Evolutionary conservation across 1,140 invertebrate genomes (phyloP).

Genomic region (Drosophila miranda): DNA sequence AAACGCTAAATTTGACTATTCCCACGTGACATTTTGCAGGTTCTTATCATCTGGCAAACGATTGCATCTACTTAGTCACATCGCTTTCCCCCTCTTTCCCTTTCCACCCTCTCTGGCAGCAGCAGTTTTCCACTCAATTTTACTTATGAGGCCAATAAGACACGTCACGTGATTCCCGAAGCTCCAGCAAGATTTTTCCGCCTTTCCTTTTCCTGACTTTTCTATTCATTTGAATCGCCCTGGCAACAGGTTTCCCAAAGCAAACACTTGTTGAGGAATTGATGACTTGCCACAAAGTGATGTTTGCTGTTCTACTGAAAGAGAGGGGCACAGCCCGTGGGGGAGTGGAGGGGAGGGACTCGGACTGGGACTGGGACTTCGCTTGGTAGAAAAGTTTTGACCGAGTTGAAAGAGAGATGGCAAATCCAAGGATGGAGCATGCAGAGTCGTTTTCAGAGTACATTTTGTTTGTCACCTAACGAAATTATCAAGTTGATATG

Average conservation of each 20-base stretch:
- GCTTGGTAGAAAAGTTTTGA: conserved; percentile 43
- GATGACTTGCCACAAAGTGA: conserved; percentile 73
- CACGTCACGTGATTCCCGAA: conserved; percentile 67
- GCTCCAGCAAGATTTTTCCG: background rate
- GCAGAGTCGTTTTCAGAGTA: conserved; percentile 1
- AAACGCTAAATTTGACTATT: conserved; percentile 50
- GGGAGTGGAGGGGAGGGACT: background rate
- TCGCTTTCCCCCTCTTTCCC: no score
- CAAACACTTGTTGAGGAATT: conserved; percentile 80
- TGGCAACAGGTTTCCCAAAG: conserved; percentile 64
- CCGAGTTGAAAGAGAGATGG: conserved; percentile 22
- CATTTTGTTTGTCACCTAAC: conserved; percentile 71
- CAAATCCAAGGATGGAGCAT: conserved; percentile 25
- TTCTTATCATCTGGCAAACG: conserved; percentile 35
- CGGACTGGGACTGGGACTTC: conserved; percentile 4
- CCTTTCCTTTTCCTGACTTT: conserved; percentile 16
- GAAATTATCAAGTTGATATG: conserved; percentile 74
- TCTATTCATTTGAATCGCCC: conserved; percentile 37
- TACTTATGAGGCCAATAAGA: conserved; percentile 76
- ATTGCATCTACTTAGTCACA: conserved; percentile 20
- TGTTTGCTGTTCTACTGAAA: conserved; percentile 63
- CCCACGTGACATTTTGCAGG: conserved; percentile 70
- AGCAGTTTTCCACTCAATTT: conserved; percentile 9
- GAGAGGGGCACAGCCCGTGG: background rate
- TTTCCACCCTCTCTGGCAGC: no score